A percentile compares a stretch with the other conserved stretches of the same genome.
phyloP scores from a whole-genome alignment of 2,797 vertebrate species.

The Characodon lateralis region DNA sequence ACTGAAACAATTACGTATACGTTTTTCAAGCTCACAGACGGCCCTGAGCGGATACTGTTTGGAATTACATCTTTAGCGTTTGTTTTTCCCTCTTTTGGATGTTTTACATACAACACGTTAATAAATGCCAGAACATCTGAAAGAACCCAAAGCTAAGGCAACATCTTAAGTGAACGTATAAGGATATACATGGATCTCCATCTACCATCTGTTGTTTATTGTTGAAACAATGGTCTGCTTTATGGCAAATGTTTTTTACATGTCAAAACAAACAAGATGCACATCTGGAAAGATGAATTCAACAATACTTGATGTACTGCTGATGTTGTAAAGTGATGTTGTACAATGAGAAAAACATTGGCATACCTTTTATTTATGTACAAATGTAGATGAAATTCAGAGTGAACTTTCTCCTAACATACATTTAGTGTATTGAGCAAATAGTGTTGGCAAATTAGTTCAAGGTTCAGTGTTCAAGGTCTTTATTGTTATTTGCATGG shows the following conservation, averaged over 20 bases:
- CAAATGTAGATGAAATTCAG: not conserved
- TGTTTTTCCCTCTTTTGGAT: constrained; percentile 43
- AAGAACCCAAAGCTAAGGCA: constrained; percentile 5
- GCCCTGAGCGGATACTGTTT: constrained; percentile 25
- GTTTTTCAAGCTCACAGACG: constrained; percentile 13
- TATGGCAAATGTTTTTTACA: not conserved
- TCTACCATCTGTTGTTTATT: constrained; percentile 24
- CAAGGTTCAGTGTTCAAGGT: too few species aligned
- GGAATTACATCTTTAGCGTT: constrained; percentile 40
- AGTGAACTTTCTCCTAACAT: too few species aligned
- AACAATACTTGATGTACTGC: not conserved
- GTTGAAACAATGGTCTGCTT: constrained; percentile 1
- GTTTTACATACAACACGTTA: constrained; percentile 25
- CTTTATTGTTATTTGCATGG: too few species aligned
- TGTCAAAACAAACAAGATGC: constrained; percentile 5
- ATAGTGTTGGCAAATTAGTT: too few species aligned
- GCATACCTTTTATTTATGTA: too few species aligned
- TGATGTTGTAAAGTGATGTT: too few species aligned
- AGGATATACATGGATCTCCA: not conserved
- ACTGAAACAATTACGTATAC: constrained; percentile 47
- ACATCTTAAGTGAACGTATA: not conserved
- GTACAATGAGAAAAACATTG: not conserved
- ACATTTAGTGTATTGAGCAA: too few species aligned
- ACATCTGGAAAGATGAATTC: not conserved
- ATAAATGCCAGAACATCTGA: constrained; percentile 37